Base-by-base conservation (phyloP, 2,888 invertebrate genomes). In the Amiota communis region DNA sequence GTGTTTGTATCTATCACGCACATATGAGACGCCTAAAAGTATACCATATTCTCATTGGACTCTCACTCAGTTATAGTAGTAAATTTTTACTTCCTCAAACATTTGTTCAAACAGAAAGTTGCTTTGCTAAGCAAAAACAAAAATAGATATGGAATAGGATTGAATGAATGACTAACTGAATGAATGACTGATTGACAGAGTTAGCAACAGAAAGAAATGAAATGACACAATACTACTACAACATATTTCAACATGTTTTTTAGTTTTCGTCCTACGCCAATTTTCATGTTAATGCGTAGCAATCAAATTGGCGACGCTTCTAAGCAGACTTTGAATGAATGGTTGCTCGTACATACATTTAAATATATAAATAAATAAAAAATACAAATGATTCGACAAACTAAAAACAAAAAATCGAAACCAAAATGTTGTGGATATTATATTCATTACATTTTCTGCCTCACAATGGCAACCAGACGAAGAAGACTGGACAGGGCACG, bases 281-380 rank as follows among this genome's bases (percentile, higher is more conserved):
- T 68, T 51, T 68, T 51, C 48, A 68, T 68, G 67, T 23, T 53
- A 68, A 68, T 51, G 67, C 51, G n/a, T 59, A 20, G 15, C 57
- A 59, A 59, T 59, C 57, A 15, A 17, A 48, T 8, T 20, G 23
- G 47, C 23, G 57, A 47, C 61, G 51, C 61, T 61, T 70, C 59
- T 48, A 61, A 70, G 61, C 23, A 61, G 70, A 61, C 49, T 57
- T 36, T 36, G 23, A 23, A 23, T 36, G 23, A 23, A 23, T 23
- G 23, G 23, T 23, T 23, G 23, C 23, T 23, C 23, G 23, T 3
- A 2, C 23, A 23, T 23, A 36, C 8, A 36, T 36, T 6, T 6
- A 36, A 36, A 36, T 36, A 20, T 23, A 70, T 17, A 49, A 46
- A 11, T 46, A 8, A 23, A 17, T 23, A 17, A 23, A 61, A 15